Conservation (phyloP, 1,140 invertebrate species). For the Helicoverpa zea region DNA sequence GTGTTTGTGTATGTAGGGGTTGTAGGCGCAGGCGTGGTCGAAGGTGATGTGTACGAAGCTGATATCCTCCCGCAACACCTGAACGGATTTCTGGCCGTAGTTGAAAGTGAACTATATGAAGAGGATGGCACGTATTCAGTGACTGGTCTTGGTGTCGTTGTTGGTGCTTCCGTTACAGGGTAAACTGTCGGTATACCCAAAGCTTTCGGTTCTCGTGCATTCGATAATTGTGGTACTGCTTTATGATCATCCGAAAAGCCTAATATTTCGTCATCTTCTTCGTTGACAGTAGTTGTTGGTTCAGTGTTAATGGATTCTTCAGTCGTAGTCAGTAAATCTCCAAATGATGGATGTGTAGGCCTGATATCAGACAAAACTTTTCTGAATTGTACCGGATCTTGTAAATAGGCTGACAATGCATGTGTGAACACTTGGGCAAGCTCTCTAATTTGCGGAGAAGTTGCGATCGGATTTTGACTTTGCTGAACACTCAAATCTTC, state of each 20-base stretch:
- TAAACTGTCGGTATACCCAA: slow-evolving; percentile 82
- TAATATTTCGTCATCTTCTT: slow-evolving; percentile 91
- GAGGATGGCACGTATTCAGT: slow-evolving; percentile 53
- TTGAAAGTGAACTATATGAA: slow-evolving; percentile 58
- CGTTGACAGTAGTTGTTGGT: slow-evolving; percentile 87
- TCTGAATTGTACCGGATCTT: slow-evolving; percentile 93
- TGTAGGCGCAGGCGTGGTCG: slow-evolving; percentile 60
- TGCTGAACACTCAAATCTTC: slow-evolving; percentile 89
- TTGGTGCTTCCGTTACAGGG: slow-evolving; percentile 61
- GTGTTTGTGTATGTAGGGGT: slow-evolving; percentile 73
- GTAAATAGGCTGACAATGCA: slow-evolving; percentile 92
- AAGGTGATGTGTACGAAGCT: slow-evolving; percentile 78
- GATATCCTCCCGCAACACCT: slow-evolving; percentile 83
- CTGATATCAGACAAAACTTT: slow-evolving; percentile 91
- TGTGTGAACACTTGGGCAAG: slow-evolving; percentile 94
- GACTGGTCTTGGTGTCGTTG: slow-evolving; percentile 68
- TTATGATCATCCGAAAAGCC: slow-evolving; percentile 91
- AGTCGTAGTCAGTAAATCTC: slow-evolving; percentile 75
- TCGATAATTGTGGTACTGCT: slow-evolving; percentile 61
- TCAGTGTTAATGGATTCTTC: slow-evolving; percentile 78
- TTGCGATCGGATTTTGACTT: slow-evolving; percentile 87
- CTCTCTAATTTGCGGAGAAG: slow-evolving; percentile 90
- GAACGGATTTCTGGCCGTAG: slow-evolving; percentile 73
- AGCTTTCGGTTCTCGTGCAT: slow-evolving; percentile 75
- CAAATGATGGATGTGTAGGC: slow-evolving; percentile 91